A percentile compares a stretch with the other conserved stretches of the same genome.
These are phyloP conservation scores for Scophthalmus maximus DNA, from an alignment of 2,113 vertebrate species.

Conservation along the genomic window DNA sequence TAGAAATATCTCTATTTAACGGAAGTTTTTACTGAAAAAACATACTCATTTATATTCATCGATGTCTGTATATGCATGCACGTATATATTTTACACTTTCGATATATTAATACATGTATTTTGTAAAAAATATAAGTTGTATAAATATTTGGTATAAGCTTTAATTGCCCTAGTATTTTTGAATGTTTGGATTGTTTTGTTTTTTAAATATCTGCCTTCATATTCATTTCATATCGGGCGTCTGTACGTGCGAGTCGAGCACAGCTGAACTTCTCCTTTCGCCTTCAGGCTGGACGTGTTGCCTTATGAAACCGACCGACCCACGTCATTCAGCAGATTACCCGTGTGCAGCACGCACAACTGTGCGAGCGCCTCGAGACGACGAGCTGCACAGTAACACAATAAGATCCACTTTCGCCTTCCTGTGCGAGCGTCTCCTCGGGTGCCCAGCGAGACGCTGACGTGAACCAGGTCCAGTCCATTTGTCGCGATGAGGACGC, in stretches of 20 bases:
- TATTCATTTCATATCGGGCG: neutral
- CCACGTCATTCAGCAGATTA: conserved; percentile 1
- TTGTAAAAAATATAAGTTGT: too few species aligned
- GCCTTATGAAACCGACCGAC: neutral
- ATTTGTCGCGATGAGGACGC: too few species aligned
- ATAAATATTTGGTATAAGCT: too few species aligned
- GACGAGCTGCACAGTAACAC: conserved; percentile 9
- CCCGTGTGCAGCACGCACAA: neutral
- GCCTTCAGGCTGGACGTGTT: conserved; percentile 24
- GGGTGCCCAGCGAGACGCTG: too few species aligned
- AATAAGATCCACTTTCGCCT: conserved; percentile 11
- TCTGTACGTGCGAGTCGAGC: neutral
- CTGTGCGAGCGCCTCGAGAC: neutral
- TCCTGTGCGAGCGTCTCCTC: neutral
- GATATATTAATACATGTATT: neutral
- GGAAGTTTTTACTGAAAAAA: too few species aligned
- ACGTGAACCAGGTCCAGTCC: conserved; percentile 40
- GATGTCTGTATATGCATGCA: neutral
- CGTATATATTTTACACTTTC: neutral
- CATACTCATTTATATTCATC: neutral
- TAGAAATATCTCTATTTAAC: too few species aligned
- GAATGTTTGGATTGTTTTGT: too few species aligned
- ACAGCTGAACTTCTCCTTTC: conserved; percentile 24
- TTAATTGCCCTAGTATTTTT: too few species aligned
- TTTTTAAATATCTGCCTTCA: too few species aligned